Base-by-base conservation (phyloP, 1,140 invertebrate genomes). In the Vollenhovia emeryi region DNA sequence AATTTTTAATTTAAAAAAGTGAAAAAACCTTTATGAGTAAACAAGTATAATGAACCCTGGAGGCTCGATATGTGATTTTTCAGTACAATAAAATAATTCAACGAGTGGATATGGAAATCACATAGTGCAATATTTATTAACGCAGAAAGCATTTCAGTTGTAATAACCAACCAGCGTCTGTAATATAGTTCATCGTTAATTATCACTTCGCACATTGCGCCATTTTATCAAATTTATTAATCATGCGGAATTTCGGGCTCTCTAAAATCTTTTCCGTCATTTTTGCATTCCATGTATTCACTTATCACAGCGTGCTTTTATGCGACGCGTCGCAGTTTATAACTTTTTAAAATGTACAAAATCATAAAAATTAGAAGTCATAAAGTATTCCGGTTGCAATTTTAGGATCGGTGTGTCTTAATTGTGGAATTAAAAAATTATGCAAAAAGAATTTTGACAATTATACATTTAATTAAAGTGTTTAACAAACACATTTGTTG, bases 171-270 rank as follows among this genome's bases (percentile, higher is more conserved):
- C 30, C 15, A 55, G 48, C n/a, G 15, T 21, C 30, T 9, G n/a
- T 73, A 73, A 73, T 73, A 40, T 73, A 73, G 50, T 73, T 73
- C 13, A 40, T 24, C 33, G n/a, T 55, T 73, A 55, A 73, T 40
- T 73, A n/a, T 21, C 43, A 55, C 68, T 33, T 50, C 18, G 18
- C n/a, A 15, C 69, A 73, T 40, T 36, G 48, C 30, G 13, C 15
- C 21, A 55, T 21, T 73, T 73, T 15, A 57, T 57, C 30, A 3
- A 36, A 73, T 55, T 73, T 55, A 73, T 73, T 55, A 69, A 73
- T 24, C n/a, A 21, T n/a, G 7, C 50, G n/a, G 11, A 73, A 73
- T 73, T 73, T 68, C n/a, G 50, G 8, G n/a, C 50, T 73, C n/a
- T 73, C 50, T 55, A 55, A 73, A 73, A 55, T 24, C 11, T 2